phyloP scores from a whole-genome alignment of 2,113 vertebrate species.

The Megaptera novaeangliae region DNA sequence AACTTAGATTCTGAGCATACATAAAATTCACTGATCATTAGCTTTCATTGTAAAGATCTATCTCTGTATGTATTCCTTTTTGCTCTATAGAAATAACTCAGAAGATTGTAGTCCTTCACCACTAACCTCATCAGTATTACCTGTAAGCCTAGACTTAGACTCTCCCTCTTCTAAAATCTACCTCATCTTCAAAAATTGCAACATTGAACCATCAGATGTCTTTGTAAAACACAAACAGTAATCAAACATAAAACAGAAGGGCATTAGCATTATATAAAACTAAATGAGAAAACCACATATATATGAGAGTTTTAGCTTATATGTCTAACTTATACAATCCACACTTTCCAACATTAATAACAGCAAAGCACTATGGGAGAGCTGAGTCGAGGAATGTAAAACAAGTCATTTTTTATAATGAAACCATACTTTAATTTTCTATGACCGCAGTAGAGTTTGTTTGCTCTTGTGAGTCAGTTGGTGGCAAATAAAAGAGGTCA shows the following conservation, averaged over 20 bases:
- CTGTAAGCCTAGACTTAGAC: neutral
- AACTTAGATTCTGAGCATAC: accelerated
- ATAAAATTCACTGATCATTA: neutral
- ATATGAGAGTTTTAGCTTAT: neutral
- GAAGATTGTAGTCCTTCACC: neutral
- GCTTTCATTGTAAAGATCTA: neutral
- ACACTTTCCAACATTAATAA: neutral
- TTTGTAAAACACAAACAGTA: neutral
- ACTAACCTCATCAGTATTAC: neutral
- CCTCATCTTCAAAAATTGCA: neutral
- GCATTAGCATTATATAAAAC: neutral
- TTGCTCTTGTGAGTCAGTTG: neutral
- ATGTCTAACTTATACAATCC: neutral
- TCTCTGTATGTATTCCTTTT: neutral
- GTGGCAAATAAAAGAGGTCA: neutral
- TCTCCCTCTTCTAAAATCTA: neutral
- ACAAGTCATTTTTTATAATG: neutral
- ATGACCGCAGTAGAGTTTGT: neutral
- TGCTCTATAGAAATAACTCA: neutral
- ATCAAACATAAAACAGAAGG: neutral
- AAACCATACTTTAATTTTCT: neutral
- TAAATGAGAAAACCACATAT: neutral
- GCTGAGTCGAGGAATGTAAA: neutral
- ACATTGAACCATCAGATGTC: neutral
- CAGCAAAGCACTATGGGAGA: neutral